These are phyloP conservation scores for Drosophila ohnishii DNA, from an alignment of 1,140 invertebrate genomes.

Conservation along the genomic window DNA sequence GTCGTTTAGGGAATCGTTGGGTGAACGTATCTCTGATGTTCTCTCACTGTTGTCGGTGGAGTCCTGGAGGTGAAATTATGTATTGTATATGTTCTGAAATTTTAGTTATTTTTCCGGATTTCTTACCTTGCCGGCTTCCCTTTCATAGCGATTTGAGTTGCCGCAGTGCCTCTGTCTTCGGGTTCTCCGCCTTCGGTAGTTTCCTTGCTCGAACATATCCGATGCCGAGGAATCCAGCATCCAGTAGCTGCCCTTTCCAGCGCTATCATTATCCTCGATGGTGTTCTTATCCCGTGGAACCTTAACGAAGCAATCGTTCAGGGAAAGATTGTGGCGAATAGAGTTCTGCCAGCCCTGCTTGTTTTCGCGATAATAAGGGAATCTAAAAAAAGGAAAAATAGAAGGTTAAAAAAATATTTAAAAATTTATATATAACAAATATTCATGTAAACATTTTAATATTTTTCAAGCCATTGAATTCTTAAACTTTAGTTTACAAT, in stretches of 20 bases:
- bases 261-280: conserved; percentile 85
- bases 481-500: not conserved
- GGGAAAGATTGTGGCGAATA: conserved; percentile 93
- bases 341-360: conserved; percentile 94
- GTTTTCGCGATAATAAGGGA: conserved; percentile 90
- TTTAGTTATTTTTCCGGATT: not conserved
- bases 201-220: conserved; percentile 96
- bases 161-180: conserved; percentile 83
- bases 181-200: conserved; percentile 88
- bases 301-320: conserved; percentile 98
- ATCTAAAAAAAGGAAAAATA: conserved; percentile 83
- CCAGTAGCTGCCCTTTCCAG: conserved; percentile 93
- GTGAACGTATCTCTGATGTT: conserved; percentile 35
- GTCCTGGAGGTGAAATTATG: conserved; percentile 31
- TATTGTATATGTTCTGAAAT: not conserved
- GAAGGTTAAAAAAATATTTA: too few species aligned
- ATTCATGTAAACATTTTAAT: not conserved
- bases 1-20: conserved; percentile 49
- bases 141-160: conserved; percentile 52
- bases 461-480: not conserved
- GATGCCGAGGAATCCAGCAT: conserved; percentile 91
- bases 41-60: conserved; percentile 38
- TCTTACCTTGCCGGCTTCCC: conserved; percentile 42
- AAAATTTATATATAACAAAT: not conserved
- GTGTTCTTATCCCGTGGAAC: conserved; percentile 90